A percentile compares a stretch with the other conserved stretches of the same genome.
Conservation (phyloP, 1,140 invertebrate species). For the Cephus cinctus region DNA sequence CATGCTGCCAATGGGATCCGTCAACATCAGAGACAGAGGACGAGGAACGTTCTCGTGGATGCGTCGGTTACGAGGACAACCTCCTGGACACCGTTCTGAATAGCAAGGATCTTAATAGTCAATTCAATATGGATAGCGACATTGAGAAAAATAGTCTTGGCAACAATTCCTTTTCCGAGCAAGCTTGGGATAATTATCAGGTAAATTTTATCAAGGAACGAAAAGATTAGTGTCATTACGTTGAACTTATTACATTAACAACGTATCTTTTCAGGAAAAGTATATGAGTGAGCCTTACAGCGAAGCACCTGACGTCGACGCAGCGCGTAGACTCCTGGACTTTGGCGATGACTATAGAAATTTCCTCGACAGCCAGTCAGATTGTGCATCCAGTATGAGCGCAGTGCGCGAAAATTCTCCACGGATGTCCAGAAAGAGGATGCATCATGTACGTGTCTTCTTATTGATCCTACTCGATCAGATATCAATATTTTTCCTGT, state of each 20-base stretch:
- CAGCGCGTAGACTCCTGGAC: slow-evolving; percentile 75
- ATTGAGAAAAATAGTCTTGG: slow-evolving; percentile 53
- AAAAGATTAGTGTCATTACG: not conserved
- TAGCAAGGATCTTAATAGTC: slow-evolving; percentile 36
- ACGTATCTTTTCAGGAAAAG: slow-evolving; percentile 70
- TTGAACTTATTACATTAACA: slow-evolving; percentile 21
- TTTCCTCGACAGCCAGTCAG: slow-evolving; percentile 83
- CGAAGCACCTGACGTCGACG: slow-evolving; percentile 84
- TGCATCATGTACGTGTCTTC: slow-evolving; percentile 46
- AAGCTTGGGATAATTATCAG: slow-evolving; percentile 82
- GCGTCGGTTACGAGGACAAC: slow-evolving; percentile 31
- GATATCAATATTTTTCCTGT: slow-evolving; percentile 40
- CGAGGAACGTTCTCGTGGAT: slow-evolving; percentile 37
- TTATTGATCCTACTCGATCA: slow-evolving; percentile 38
- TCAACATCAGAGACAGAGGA: slow-evolving; percentile 53
- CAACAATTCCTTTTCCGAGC: slow-evolving; percentile 81
- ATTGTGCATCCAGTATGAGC: slow-evolving; percentile 76
- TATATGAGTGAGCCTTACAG: slow-evolving; percentile 90
- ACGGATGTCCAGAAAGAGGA: slow-evolving; percentile 37
- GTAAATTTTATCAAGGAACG: slow-evolving; percentile 45
- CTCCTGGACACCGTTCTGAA: slow-evolving; percentile 33
- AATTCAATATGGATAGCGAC: slow-evolving; percentile 47
- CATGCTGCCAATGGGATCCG: slow-evolving; percentile 33
- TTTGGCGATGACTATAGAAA: slow-evolving; percentile 90
- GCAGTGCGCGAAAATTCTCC: slow-evolving; percentile 50